phyloP scores from a whole-genome alignment of 2,113 vertebrate species.

The Pyrgilauda ruficollis region DNA sequence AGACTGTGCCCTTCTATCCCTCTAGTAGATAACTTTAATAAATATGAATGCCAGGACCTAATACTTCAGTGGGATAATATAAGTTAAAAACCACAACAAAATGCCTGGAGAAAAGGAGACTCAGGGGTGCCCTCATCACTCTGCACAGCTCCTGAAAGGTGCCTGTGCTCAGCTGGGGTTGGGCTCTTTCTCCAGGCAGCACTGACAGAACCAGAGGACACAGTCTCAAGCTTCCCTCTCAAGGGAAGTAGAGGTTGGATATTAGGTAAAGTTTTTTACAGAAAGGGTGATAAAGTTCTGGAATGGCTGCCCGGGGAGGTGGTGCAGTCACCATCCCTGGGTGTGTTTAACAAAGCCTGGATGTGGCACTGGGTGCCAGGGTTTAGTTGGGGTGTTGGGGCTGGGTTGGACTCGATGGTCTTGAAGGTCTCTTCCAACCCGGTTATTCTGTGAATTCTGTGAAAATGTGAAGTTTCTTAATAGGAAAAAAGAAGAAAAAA shows the following conservation, averaged over 20 bases:
- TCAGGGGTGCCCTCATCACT: not conserved
- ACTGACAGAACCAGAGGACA: not conserved
- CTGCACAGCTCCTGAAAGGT: not conserved
- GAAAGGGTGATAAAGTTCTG: not conserved
- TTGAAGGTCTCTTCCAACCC: not conserved
- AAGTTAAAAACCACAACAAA: not conserved
- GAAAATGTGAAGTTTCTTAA: not conserved
- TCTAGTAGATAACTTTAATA: constrained; percentile 29
- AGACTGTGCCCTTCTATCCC: constrained; percentile 37
- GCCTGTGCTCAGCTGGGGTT: not conserved
- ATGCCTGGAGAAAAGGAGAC: not conserved
- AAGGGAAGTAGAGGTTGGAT: not conserved
- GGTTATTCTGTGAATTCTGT: not conserved
- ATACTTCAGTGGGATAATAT: not conserved
- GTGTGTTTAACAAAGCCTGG: not conserved
- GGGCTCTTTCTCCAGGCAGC: not conserved
- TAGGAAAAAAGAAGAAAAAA: not conserved
- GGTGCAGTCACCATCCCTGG: not conserved
- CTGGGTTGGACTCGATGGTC: not conserved
- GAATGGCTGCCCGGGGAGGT: not conserved
- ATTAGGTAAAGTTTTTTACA: not conserved
- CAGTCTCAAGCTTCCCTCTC: not conserved
- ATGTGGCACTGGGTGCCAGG: not conserved
- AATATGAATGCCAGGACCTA: not conserved
- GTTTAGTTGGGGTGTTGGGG: not conserved